Base-by-base conservation (phyloP, 2,888 invertebrate species). In the Microctonus hyperodae region DNA sequence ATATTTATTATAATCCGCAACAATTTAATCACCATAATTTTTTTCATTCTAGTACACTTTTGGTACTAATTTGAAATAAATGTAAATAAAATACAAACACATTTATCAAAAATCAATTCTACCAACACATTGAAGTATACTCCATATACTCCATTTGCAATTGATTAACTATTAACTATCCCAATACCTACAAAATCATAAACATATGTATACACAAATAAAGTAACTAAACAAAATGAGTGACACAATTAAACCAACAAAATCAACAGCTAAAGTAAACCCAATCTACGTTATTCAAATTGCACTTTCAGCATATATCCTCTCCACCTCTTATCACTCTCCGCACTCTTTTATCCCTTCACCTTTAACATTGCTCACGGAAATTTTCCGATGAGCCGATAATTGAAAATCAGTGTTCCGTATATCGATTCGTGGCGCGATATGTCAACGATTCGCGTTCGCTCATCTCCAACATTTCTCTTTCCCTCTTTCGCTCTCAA, bases 331-430 rank as follows among this genome's bases (percentile, higher is more conserved):
- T 44, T 16, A n/a, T n/a, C n/a, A n/a, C n/a, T n/a, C n/a, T n/a
- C n/a, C n/a, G n/a, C n/a, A n/a, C n/a, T n/a, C n/a, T n/a, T n/a
- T n/a, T n/a, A n/a, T n/a, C n/a, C n/a, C n/a, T n/a, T n/a, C n/a
- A n/a, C n/a, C n/a, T n/a, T n/a, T n/a, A n/a, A n/a, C n/a, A n/a
- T n/a, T n/a, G 44, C 16, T 44, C 16, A 44, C 44, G 23, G 25
- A 51, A 51, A 74, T 74, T 75, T 71, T 69, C 64, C 69, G 73
- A 69, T 70, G 74, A 73, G 72, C 72, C 74, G 74, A 76, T 75
- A 76, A 76, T 76, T 75, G 75, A 73, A 75, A 75, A 76, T 76
- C 74, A 75, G 74, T 75, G 75, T 76, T 73, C 72, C 72, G 70
- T 71, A 71, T 74, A 75, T 74, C 76, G 72, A 72, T 75, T 71